These are phyloP conservation scores for Clarias fuscus DNA, from an alignment of 2,797 vertebrate genomes.

Conservation along the genomic window DNA sequence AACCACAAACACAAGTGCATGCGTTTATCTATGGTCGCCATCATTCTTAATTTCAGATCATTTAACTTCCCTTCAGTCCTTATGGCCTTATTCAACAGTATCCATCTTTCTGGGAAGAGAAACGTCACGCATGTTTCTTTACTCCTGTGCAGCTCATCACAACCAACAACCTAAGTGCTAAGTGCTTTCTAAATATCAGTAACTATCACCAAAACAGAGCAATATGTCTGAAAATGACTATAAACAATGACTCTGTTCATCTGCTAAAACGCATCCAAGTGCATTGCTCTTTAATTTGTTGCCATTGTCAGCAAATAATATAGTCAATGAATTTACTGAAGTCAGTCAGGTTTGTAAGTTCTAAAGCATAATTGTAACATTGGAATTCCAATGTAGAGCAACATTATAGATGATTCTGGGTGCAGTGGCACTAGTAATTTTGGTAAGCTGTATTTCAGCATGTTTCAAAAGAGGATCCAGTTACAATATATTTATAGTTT, in stretches of 20 bases:
- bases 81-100: not conserved
- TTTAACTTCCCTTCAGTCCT: not conserved
- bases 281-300: conserved; percentile 17
- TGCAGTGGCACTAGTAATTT: not conserved
- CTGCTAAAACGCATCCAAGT: not conserved
- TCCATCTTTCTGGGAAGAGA: not conserved
- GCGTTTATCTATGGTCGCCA: not conserved
- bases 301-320: conserved; percentile 19
- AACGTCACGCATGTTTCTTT: conserved; percentile 5
- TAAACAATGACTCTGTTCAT: conserved; percentile 2
- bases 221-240: not conserved
- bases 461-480: conserved; percentile 18
- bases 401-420: not conserved
- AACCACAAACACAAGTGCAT: not conserved
- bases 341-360: not conserved
- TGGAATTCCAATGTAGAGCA: not conserved
- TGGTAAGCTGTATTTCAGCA: conserved; percentile 28
- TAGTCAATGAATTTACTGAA: not conserved
- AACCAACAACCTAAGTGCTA: not conserved
- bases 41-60: not conserved
- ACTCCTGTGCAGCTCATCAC: not conserved
- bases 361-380: not conserved
- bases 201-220: conserved; percentile 3
- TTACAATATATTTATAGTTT: not conserved
- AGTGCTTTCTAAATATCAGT: not conserved